Base-by-base conservation (phyloP, 1,140 invertebrate species). In the Listronotus oregonensis region DNA sequence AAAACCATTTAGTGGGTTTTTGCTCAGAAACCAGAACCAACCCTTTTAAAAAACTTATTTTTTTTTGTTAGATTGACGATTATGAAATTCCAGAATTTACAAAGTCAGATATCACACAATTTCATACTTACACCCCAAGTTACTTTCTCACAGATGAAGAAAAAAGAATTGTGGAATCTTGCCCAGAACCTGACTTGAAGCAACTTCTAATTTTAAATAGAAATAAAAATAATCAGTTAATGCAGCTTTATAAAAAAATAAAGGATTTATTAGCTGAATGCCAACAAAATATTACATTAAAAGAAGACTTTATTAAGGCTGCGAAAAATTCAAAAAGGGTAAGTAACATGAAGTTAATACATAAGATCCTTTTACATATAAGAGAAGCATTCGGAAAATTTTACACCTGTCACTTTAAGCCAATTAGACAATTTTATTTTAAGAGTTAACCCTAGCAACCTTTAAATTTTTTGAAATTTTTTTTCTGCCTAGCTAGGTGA, bases 181-280 rank as follows among this genome's bases (percentile, higher is more conserved):
- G 71, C 44, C 15, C 49, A 40, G 59, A 72, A 55, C 51, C 59
- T 10, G 65, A 68, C 17, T 47, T 74, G 17, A 71, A 67, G 56
- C 32, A 67, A 12, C 12, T 72, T 32, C 44, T 74, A 6, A 1
- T 67, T 14, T 49, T 73, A 44, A 74, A 74, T 64, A 54, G 73
- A 11, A 37, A 43, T 4, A 71, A 71, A 39, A 73, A 71, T 47
- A 34, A 69, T 7, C 63, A 70, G 55, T 52, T 70, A 9, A 64
- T 73, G 11, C 61, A 71, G 49, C 31, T 70, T 15, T 72, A 66
- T 21, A 69, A 67, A 51, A 71, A 67, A 66, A 56, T 73, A 10
- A 68, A 71, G 60, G 54, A 70, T 39, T 34, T 70, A 12, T 54
- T 74, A 32, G 31, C 50, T 18, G 56, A 73, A 42, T 73, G 66